Percentiles rank a stretch among this genome's conserved stretches.
Evolutionary conservation across 2,797 vertebrate species (phyloP).

Genomic region (Rallus crepitans): DNA sequence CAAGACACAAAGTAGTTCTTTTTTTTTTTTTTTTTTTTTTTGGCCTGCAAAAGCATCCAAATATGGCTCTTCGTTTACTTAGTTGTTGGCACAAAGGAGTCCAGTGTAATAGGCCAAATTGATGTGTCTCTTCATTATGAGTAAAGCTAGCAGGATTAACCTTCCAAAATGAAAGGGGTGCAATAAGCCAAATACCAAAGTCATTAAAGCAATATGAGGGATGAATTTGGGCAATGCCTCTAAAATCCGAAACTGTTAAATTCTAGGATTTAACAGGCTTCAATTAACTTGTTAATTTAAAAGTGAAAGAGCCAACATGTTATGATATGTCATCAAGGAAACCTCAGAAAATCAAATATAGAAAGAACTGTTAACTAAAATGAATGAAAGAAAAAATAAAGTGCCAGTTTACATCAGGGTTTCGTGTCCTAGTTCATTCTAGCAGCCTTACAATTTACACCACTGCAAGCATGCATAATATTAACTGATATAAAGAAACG

Average conservation of each 20-base stretch:
- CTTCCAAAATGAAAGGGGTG: conserved; percentile 35
- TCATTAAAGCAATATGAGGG: conserved; percentile 14
- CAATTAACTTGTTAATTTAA: conserved; percentile 7
- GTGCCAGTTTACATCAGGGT: not conserved
- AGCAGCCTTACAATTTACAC: not conserved
- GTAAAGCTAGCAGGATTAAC: conserved; percentile 14
- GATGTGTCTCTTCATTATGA: not conserved
- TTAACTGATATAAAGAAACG: not conserved
- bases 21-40: not conserved
- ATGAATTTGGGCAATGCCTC: not conserved
- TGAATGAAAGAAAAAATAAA: not conserved
- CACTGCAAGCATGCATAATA: not conserved
- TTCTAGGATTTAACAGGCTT: conserved; percentile 3
- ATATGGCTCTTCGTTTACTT: not conserved
- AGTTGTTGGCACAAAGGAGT: not conserved
- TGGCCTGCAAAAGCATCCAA: not conserved
- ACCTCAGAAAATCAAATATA: not conserved
- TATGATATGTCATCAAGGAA: not conserved
- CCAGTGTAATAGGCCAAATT: not conserved
- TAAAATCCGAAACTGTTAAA: not conserved
- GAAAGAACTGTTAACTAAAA: not conserved
- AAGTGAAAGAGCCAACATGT: not conserved
- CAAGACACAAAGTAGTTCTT: not conserved
- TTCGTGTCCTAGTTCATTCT: not conserved
- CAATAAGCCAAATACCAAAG: conserved; percentile 11